Evolutionary conservation across 2,113 vertebrate genomes (phyloP).

Genomic region (Serilophus lunatus): DNA sequence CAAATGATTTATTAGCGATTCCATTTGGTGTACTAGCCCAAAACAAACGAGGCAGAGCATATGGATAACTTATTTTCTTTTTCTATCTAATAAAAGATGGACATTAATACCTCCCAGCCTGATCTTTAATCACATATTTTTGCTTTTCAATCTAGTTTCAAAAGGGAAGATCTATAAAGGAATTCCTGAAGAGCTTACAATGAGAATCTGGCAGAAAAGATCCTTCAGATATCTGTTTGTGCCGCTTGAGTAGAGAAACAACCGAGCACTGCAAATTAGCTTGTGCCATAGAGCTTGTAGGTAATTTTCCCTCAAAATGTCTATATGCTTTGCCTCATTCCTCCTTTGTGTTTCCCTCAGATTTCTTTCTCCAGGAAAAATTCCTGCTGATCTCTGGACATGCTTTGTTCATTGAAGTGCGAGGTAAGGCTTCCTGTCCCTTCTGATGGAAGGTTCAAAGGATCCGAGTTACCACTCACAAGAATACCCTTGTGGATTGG

Average conservation of each 20-base stretch:
- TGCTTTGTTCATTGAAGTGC: not conserved
- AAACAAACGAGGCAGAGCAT: not conserved
- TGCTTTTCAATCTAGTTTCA: not conserved
- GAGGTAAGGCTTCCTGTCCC: not conserved
- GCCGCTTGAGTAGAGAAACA: not conserved
- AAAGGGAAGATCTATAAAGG: not conserved
- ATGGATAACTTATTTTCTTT: constrained; percentile 14
- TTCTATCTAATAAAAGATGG: constrained; percentile 8
- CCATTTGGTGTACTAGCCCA: not conserved
- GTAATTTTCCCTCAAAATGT: not conserved
- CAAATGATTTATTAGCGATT: constrained; percentile 36
- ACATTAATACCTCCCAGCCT: not conserved
- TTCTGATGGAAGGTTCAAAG: not conserved
- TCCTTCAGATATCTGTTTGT: not conserved
- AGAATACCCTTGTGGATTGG: not conserved
- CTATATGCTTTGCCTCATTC: not conserved
- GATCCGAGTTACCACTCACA: not conserved
- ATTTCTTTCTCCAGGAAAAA: not conserved
- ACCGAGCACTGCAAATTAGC: not conserved
- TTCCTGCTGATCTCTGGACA: not conserved
- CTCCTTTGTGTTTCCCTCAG: not conserved
- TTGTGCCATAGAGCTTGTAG: not conserved
- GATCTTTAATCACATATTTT: constrained; percentile 31
- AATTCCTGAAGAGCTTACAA: not conserved
- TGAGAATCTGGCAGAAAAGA: not conserved